Evolutionary conservation across 2,888 invertebrate species (phyloP).

Genomic region (Sminthurides aquaticus): DNA sequence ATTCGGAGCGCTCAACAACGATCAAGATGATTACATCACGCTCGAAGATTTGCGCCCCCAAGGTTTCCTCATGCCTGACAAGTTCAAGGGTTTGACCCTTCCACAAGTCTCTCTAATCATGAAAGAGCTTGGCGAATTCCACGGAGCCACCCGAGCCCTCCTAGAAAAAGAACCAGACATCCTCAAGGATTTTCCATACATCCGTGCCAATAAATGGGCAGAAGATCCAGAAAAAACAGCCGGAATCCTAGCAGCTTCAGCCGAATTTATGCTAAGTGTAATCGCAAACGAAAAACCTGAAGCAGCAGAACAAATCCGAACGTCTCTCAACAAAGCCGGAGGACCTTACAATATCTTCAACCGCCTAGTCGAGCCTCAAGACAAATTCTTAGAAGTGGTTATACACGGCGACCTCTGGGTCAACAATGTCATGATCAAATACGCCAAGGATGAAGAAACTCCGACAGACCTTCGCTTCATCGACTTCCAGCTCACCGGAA

Average conservation of each 20-base stretch:
- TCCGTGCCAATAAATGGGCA: neutral
- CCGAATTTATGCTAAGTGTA: neutral
- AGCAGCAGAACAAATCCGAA: slow-evolving; percentile 8
- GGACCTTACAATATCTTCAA: neutral
- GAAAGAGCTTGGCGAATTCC: slow-evolving; percentile 27
- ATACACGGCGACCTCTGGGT: slow-evolving; percentile 39
- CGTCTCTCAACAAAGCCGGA: neutral
- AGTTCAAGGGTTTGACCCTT: slow-evolving; percentile 22
- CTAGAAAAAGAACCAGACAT: slow-evolving; percentile 20
- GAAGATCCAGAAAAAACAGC: slow-evolving; percentile 5
- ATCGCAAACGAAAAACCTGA: slow-evolving; percentile 2
- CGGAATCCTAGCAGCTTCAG: neutral
- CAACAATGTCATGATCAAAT: slow-evolving; percentile 37
- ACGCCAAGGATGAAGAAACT: slow-evolving; percentile 17
- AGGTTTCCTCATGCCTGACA: slow-evolving; percentile 35
- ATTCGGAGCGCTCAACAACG: slow-evolving; percentile 12
- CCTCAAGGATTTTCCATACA: slow-evolving; percentile 12
- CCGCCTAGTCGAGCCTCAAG: neutral
- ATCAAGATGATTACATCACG: slow-evolving; percentile 20
- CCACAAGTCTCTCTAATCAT: slow-evolving; percentile 24
- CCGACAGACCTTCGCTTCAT: slow-evolving; percentile 28
- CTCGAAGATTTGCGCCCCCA: slow-evolving; percentile 32
- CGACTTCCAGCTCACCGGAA: slow-evolving; percentile 32
- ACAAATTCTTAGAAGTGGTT: slow-evolving; percentile 24
- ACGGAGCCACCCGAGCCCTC: slow-evolving; percentile 28